Conservation (phyloP, 1,140 invertebrate genomes). For the Drosophila albomicans region DNA sequence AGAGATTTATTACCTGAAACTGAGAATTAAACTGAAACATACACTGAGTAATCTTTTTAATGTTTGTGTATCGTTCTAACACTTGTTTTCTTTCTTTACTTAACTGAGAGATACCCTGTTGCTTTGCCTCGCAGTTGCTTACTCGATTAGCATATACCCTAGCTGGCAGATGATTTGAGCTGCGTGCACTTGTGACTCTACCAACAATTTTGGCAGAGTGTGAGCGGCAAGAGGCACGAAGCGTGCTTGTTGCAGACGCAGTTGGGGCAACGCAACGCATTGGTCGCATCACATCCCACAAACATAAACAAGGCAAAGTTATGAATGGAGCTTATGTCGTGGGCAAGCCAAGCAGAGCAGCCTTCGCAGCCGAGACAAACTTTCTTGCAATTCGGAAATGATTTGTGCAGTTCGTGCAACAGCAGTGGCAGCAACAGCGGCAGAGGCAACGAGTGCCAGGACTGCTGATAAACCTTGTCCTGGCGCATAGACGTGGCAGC, state of each 20-base stretch:
- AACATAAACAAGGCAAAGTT: slow-evolving; percentile 78
- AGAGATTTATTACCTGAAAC: too few relatives aligned
- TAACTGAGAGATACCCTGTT: too few relatives aligned
- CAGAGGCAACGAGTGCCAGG: background rate
- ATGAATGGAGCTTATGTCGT: slow-evolving; percentile 74
- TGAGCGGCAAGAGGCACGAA: background rate
- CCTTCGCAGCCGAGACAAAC: slow-evolving; percentile 64
- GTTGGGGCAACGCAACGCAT: slow-evolving; percentile 11
- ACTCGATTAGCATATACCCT: background rate
- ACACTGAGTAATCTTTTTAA: too few relatives aligned
- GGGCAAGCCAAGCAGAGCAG: slow-evolving; percentile 44
- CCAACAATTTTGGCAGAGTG: background rate
- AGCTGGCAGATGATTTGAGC: background rate
- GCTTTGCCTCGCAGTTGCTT: too few relatives aligned
- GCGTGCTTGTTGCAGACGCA: background rate
- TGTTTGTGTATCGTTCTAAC: too few relatives aligned
- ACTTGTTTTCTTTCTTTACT: too few relatives aligned
- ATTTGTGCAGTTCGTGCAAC: slow-evolving; percentile 77
- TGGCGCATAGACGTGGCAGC: slow-evolving; percentile 14
- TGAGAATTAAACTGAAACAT: too few relatives aligned
- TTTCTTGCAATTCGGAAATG: slow-evolving; percentile 80
- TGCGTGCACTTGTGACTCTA: background rate
- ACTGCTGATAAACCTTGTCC: slow-evolving; percentile 72
- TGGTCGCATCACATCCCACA: slow-evolving; percentile 71
- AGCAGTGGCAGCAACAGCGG: background rate